phyloP scores from a whole-genome alignment of 92 coral and sea anemone genomes.

The Zoanthus solanderi region DNA sequence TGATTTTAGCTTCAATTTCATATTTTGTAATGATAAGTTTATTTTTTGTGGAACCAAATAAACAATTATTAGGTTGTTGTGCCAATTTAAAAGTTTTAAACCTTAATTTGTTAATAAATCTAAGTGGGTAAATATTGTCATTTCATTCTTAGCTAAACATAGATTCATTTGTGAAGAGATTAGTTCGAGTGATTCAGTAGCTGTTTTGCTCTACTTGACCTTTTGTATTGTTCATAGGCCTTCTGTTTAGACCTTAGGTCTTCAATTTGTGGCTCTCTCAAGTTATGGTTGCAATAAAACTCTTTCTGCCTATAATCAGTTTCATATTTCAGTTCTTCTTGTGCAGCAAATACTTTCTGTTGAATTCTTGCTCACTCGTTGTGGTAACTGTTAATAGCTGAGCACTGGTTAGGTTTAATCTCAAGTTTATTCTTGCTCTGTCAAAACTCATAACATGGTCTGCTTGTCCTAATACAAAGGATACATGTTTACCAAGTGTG shows the following conservation, averaged over 20 bases:
- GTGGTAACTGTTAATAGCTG: not conserved
- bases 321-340: constrained; percentile 1
- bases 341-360: constrained; percentile 17
- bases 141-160: too few relatives aligned
- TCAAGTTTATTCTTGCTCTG: not conserved
- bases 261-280: constrained; percentile 3
- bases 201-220: constrained; percentile 14
- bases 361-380: not conserved
- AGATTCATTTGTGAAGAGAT: not conserved
- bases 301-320: constrained; percentile 17
- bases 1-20: too few relatives aligned
- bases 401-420: not conserved
- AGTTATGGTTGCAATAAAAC: constrained; percentile 18
- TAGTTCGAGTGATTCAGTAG: constrained; percentile 1
- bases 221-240: not conserved
- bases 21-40: too few relatives aligned
- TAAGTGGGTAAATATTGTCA: too few relatives aligned
- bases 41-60: too few relatives aligned
- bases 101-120: too few relatives aligned
- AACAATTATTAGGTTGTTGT: too few relatives aligned
- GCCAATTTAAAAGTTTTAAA: too few relatives aligned
- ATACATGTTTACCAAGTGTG: constrained; percentile 10
- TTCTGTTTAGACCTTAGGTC: constrained; percentile 1
- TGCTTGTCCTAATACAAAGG: not conserved
- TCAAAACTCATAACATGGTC: not conserved